Conservation (phyloP, 2,113 vertebrate species). For the Shinisaurus crocodilurus region DNA sequence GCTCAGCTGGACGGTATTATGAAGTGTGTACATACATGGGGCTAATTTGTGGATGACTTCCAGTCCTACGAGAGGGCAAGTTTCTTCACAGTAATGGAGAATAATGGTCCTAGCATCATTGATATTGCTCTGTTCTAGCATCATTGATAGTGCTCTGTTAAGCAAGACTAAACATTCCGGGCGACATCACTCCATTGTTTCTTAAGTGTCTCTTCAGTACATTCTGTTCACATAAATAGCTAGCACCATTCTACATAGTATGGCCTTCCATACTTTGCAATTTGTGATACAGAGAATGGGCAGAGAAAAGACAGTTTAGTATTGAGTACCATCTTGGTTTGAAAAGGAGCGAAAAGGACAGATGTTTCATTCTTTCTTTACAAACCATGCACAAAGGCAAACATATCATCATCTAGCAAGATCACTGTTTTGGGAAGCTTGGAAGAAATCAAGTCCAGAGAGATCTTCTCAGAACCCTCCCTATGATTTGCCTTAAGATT, state of each 20-base stretch:
- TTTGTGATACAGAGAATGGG: background rate
- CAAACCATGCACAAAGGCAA: slow-evolving; percentile 51
- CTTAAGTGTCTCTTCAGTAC: background rate
- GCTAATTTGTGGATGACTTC: background rate
- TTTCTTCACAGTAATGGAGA: background rate
- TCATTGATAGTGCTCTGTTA: slow-evolving; percentile 2
- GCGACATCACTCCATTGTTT: background rate
- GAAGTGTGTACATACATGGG: no score
- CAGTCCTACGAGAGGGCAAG: background rate
- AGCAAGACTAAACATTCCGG: background rate
- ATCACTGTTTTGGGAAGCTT: slow-evolving; percentile 34
- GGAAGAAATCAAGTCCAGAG: slow-evolving; percentile 41
- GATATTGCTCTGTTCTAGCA: rapidly evolving
- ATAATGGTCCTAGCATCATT: background rate
- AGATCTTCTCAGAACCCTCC: slow-evolving; percentile 21
- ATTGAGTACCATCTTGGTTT: slow-evolving; percentile 11
- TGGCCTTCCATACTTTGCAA: background rate
- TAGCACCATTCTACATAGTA: background rate
- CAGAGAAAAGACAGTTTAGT: background rate
- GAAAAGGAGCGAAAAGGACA: slow-evolving; percentile 10
- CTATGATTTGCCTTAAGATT: slow-evolving; percentile 22
- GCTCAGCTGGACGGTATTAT: background rate
- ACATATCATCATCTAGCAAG: slow-evolving; percentile 13
- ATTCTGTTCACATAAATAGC: slow-evolving; percentile 24
- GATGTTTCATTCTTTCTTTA: slow-evolving; percentile 33